Conservation (phyloP, 1,140 invertebrate species). For the Stratiolaelaps scimitus region DNA sequence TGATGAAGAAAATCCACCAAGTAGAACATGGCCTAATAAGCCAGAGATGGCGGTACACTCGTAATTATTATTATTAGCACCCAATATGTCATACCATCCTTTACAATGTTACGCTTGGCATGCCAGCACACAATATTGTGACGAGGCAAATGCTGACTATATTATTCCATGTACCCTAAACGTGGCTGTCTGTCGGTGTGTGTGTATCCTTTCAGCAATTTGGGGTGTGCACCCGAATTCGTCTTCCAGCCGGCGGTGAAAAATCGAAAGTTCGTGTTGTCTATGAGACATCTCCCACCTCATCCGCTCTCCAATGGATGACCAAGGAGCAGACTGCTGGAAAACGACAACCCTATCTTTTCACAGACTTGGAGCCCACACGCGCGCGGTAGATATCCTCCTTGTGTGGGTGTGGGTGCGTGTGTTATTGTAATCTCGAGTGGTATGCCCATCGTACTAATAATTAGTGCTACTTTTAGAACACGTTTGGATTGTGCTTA, state of each 20-base stretch:
- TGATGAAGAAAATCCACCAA: too few species aligned
- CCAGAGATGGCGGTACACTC: too few species aligned
- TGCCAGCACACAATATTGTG: too few species aligned
- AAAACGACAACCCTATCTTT: conserved; percentile 72
- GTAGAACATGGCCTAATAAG: too few species aligned
- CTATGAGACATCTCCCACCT: conserved; percentile 58
- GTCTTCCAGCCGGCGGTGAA: conserved; percentile 35
- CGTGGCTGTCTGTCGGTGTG: too few species aligned
- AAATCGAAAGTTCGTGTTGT: conserved; percentile 55
- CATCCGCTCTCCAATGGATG: conserved; percentile 78
- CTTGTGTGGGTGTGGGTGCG: too few species aligned
- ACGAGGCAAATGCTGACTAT: too few species aligned
- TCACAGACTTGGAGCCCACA: conserved; percentile 65
- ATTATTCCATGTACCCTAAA: too few species aligned
- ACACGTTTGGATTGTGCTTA: neutral
- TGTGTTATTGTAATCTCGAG: too few species aligned
- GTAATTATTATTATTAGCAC: conserved; percentile 29
- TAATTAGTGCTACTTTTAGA: too few species aligned
- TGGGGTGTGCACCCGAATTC: conserved; percentile 19
- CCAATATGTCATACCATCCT: conserved; percentile 24
- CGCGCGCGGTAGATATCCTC: conserved; percentile 6
- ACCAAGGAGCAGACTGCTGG: conserved; percentile 70
- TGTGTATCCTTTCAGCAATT: conserved; percentile 32
- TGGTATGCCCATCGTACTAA: too few species aligned
- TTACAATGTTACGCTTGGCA: too few species aligned